These are phyloP conservation scores for Dryoscopus gambensis DNA, from an alignment of 2,113 vertebrate species.

Conservation along the genomic window DNA sequence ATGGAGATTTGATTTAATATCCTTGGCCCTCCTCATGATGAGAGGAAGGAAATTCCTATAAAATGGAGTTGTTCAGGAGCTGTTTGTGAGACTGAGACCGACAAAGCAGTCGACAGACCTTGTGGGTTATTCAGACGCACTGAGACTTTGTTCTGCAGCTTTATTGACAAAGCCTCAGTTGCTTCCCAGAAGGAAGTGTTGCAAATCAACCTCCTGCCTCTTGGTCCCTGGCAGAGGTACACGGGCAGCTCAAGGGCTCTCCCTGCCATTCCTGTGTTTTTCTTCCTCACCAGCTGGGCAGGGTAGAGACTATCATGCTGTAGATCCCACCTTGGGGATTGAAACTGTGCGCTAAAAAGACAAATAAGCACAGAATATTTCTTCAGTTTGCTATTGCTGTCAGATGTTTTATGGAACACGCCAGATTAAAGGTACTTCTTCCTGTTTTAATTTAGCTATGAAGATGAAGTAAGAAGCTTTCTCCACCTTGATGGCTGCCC, in stretches of 20 bases:
- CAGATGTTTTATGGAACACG: not conserved
- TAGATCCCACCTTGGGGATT: not conserved
- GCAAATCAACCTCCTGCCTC: not conserved
- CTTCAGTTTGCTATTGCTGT: not conserved
- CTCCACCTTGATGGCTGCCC: not conserved
- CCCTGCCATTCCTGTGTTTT: not conserved
- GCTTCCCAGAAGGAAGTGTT: not conserved
- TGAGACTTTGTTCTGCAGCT: not conserved
- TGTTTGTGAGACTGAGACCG: not conserved
- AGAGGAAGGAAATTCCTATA: not conserved
- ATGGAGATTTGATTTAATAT: not conserved
- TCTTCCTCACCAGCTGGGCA: not conserved
- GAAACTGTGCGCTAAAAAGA: not conserved
- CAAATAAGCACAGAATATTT: not conserved
- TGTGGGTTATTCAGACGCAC: not conserved
- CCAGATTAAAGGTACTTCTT: not conserved
- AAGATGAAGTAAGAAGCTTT: not conserved
- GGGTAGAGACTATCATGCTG: not conserved
- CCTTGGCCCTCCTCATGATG: not conserved
- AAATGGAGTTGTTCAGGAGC: not conserved
- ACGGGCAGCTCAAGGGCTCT: not conserved
- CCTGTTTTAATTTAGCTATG: conserved; percentile 43
- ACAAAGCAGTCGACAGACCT: not conserved
- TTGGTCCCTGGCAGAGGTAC: not conserved
- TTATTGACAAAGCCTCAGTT: fast-evolving